Conservation (phyloP, 1,140 invertebrate species). For the Nebria ingens region DNA sequence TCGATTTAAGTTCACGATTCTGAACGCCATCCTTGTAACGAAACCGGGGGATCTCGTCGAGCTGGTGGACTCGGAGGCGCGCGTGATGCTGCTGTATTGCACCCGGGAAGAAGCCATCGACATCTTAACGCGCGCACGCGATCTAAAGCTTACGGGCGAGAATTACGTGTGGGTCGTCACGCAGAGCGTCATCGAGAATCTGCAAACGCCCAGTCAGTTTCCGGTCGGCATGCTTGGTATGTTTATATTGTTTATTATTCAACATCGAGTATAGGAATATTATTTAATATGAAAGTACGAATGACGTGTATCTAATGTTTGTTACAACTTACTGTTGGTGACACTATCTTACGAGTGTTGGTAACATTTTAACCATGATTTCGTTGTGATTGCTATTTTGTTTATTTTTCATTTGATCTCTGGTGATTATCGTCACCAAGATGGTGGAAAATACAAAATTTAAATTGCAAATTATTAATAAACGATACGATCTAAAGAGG, state of each 20-base stretch:
- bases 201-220: constrained; percentile 68
- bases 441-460: too few species aligned
- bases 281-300: too few species aligned
- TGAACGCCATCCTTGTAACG: constrained; percentile 73
- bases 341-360: too few species aligned
- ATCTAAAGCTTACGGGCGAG: constrained; percentile 80
- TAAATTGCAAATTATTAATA: too few species aligned
- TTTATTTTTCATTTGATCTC: too few species aligned
- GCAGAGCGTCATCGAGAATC: constrained; percentile 81
- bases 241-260: constrained; percentile 27
- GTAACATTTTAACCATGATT: too few species aligned
- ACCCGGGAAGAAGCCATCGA: constrained; percentile 75
- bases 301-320: too few species aligned
- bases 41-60: constrained; percentile 51
- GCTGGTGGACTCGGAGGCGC: constrained; percentile 80
- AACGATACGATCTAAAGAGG: too few species aligned
- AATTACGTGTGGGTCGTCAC: constrained; percentile 96
- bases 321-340: too few species aligned
- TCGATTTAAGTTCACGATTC: constrained; percentile 80
- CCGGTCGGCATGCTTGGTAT: constrained; percentile 88
- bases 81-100: constrained; percentile 88
- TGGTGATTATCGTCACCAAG: too few species aligned
- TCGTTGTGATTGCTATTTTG: too few species aligned
- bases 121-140: constrained; percentile 69
- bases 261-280: too few species aligned